These are phyloP conservation scores for Spisula solida DNA, from an alignment of 2,888 invertebrate genomes.

Conservation along the genomic window DNA sequence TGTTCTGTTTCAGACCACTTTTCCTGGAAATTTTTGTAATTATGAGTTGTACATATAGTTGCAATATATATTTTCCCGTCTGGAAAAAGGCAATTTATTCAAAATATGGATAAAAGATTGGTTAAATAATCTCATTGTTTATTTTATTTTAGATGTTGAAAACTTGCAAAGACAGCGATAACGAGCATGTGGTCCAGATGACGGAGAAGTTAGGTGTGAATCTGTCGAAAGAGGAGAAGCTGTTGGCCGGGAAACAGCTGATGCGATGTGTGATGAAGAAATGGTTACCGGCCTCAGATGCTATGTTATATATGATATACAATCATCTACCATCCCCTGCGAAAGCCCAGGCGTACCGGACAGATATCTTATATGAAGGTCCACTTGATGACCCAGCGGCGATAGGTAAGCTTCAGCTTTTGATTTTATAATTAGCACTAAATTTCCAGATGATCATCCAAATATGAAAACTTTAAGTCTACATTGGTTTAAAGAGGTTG, in stretches of 20 bases:
- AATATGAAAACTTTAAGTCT: too few relatives aligned
- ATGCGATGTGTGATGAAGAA: conserved; percentile 99
- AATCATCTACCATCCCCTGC: conserved; percentile 99
- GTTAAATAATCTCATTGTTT: neutral
- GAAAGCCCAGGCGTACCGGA: conserved; percentile 99
- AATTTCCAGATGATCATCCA: too few relatives aligned
- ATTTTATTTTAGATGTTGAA: conserved; percentile 74
- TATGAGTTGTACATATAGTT: too few relatives aligned
- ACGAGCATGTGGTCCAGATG: conserved; percentile 93
- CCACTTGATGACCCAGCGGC: conserved; percentile 98
- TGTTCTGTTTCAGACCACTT: too few relatives aligned
- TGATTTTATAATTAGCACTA: too few relatives aligned
- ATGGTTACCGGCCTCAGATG: conserved; percentile 99
- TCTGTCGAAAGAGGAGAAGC: conserved; percentile 97
- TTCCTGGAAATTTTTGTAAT: too few relatives aligned
- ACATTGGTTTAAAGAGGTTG: too few relatives aligned
- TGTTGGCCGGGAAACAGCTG: conserved; percentile 96
- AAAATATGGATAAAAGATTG: too few relatives aligned
- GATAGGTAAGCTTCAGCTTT: conserved; percentile 89
- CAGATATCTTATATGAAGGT: conserved; percentile 99
- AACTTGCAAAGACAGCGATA: conserved; percentile 71
- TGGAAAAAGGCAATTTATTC: too few relatives aligned
- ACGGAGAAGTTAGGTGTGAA: conserved; percentile 96
- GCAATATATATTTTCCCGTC: too few relatives aligned
- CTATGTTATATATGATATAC: conserved; percentile 99